Percentiles rank a stretch among this genome's conserved stretches.
Evolutionary conservation across 92 coral and sea anemone species (phyloP).

Genomic region (Phymanthus crucifer): DNA sequence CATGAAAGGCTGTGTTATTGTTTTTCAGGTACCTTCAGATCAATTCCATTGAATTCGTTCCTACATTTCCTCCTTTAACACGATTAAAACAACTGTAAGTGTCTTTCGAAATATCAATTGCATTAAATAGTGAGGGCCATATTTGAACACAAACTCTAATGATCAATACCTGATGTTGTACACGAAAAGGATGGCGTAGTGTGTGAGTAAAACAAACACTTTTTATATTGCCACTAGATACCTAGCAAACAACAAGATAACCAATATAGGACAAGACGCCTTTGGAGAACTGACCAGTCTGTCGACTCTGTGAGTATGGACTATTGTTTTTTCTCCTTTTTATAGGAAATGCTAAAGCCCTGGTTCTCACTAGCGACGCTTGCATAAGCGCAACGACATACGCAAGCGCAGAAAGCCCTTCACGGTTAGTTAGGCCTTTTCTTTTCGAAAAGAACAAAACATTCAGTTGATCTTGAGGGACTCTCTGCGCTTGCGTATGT

Average conservation of each 20-base stretch:
- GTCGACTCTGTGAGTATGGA: conserved; percentile 59
- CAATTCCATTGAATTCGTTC: conserved; percentile 68
- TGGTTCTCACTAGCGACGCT: too few relatives aligned
- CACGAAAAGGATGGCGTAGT: background rate
- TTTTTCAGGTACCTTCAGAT: conserved; percentile 45
- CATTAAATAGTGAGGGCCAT: too few relatives aligned
- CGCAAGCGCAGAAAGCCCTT: too few relatives aligned
- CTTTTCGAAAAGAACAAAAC: too few relatives aligned
- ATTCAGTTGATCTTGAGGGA: too few relatives aligned
- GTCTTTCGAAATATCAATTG: background rate
- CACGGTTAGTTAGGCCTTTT: too few relatives aligned
- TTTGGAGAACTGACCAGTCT: conserved; percentile 54
- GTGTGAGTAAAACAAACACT: background rate
- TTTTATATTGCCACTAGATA: conserved; percentile 41
- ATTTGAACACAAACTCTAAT: too few relatives aligned
- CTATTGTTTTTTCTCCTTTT: background rate
- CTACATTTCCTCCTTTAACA: conserved; percentile 59
- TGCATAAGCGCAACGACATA: too few relatives aligned
- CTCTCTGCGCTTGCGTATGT: too few relatives aligned
- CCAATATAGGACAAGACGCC: conserved; percentile 77
- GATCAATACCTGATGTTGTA: too few relatives aligned
- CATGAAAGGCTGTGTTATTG: background rate
- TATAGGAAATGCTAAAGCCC: too few relatives aligned
- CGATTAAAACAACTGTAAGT: conserved; percentile 58
- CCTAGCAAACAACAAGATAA: conserved; percentile 66